Percentiles rank a stretch among this genome's conserved stretches.
phyloP scores from a whole-genome alignment of 2,888 invertebrate genomes.

The Cheilosia urbana region DNA sequence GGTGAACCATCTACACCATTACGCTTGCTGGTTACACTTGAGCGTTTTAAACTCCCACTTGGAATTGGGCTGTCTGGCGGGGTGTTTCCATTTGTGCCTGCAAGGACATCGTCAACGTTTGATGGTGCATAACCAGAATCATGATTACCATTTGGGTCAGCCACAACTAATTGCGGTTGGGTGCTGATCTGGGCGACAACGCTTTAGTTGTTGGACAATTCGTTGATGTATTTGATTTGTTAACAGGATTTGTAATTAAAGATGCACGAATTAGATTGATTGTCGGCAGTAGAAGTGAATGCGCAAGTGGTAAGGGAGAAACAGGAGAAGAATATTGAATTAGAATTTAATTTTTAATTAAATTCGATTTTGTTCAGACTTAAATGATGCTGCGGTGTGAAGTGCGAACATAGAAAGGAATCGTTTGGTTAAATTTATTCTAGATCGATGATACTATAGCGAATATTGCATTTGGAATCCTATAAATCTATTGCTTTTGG shows the following conservation, averaged over 20 bases:
- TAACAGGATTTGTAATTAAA: conserved; percentile 50
- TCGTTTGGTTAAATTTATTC: too few relatives aligned
- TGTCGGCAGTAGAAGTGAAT: neutral
- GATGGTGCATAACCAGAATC: conserved; percentile 92
- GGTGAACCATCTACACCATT: conserved; percentile 82
- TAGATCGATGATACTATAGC: too few relatives aligned
- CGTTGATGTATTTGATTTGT: conserved; percentile 39
- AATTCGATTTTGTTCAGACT: neutral
- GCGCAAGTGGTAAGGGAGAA: neutral
- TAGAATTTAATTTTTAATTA: conserved; percentile 18
- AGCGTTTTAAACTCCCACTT: conserved; percentile 82
- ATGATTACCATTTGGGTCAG: conserved; percentile 92
- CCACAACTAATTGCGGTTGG: conserved; percentile 85
- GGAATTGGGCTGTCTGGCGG: conserved; percentile 85
- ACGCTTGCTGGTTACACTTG: conserved; percentile 81
- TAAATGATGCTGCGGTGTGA: neutral
- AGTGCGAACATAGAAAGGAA: neutral
- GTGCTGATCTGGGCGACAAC: conserved; percentile 86
- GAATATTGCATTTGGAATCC: too few relatives aligned
- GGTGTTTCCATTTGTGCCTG: conserved; percentile 85
- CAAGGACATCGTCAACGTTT: conserved; percentile 85
- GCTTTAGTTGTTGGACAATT: conserved; percentile 79
- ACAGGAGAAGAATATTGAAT: conserved; percentile 26
- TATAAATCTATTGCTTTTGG: too few relatives aligned
- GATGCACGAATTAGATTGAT: conserved; percentile 26